These are phyloP conservation scores for Momotus momota DNA, from an alignment of 2,797 vertebrate species.

Conservation along the genomic window DNA sequence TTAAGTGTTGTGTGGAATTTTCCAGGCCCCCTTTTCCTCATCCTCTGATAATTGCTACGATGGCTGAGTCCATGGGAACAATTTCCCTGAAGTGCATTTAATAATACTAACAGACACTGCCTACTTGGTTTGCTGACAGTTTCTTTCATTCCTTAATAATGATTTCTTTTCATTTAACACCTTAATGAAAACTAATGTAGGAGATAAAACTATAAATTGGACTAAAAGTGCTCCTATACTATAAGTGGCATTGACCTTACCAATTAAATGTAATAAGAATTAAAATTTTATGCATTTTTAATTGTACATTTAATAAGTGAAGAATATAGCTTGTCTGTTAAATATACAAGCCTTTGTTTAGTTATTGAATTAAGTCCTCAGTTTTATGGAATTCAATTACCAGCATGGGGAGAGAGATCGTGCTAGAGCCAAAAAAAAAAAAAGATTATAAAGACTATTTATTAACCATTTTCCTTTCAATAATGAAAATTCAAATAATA, in stretches of 20 bases:
- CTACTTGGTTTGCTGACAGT: slow-evolving; percentile 45
- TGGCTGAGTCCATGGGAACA: neutral
- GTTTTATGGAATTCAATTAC: slow-evolving; percentile 69
- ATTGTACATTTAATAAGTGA: slow-evolving; percentile 71
- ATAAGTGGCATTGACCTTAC: slow-evolving; percentile 66
- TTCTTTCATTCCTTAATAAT: slow-evolving; percentile 60
- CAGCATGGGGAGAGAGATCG: neutral
- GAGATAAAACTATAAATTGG: slow-evolving; percentile 58
- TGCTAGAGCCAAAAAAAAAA: slow-evolving; percentile 13
- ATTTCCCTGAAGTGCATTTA: slow-evolving; percentile 33
- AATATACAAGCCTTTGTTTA: slow-evolving; percentile 72
- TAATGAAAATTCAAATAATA: neutral
- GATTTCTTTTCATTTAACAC: slow-evolving; percentile 65
- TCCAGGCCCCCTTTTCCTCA: neutral
- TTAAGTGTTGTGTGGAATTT: neutral
- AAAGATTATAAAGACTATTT: slow-evolving; percentile 10
- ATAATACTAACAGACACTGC: neutral
- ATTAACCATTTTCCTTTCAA: slow-evolving; percentile 23
- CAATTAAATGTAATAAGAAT: slow-evolving; percentile 71
- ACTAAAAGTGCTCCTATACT: neutral
- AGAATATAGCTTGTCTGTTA: slow-evolving; percentile 65
- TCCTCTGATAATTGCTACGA: neutral
- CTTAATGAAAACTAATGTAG: slow-evolving; percentile 72
- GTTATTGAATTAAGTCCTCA: slow-evolving; percentile 49
- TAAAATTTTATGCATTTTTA: slow-evolving; percentile 75